Conservation (phyloP, 2,113 vertebrate species). For the Oryzias celebensis region DNA sequence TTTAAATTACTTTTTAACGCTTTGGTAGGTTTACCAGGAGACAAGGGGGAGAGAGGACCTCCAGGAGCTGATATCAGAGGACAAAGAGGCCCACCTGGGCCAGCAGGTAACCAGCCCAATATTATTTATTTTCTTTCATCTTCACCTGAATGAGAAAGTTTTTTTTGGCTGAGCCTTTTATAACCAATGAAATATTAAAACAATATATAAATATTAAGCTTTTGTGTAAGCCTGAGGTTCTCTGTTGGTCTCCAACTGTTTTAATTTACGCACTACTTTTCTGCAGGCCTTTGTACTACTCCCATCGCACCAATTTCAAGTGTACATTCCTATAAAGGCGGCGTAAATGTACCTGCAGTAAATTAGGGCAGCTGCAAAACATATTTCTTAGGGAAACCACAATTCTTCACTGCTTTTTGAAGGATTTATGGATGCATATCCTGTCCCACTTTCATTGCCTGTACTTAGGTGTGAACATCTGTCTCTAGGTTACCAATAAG, state of each 20-base stretch:
- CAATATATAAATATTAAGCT: too few relatives aligned
- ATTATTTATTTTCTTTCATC: not conserved
- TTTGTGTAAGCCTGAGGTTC: too few relatives aligned
- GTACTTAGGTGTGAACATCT: too few relatives aligned
- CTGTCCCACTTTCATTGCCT: not conserved
- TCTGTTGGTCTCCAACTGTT: not conserved
- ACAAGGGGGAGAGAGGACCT: conserved; percentile 91
- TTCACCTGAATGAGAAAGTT: not conserved
- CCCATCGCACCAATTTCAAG: conserved; percentile 32
- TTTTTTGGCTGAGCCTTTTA: not conserved
- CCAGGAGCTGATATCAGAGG: conserved; percentile 83
- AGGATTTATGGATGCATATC: conserved; percentile 38
- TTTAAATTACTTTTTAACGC: not conserved
- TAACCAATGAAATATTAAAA: too few relatives aligned
- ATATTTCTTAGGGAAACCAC: conserved; percentile 15
- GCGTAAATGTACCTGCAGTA: conserved; percentile 28
- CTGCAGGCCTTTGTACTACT: conserved; percentile 4
- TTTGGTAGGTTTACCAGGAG: conserved; percentile 85
- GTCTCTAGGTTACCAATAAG: too few relatives aligned
- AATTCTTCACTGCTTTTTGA: conserved; percentile 29
- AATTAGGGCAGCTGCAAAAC: conserved; percentile 22
- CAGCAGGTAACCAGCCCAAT: conserved; percentile 81
- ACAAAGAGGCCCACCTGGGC: conserved; percentile 85
- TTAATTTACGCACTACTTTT: conserved; percentile 5
- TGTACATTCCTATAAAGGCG: conserved; percentile 10